Conservation (phyloP, 2,888 invertebrate species). For the Stenodera caucasica region DNA sequence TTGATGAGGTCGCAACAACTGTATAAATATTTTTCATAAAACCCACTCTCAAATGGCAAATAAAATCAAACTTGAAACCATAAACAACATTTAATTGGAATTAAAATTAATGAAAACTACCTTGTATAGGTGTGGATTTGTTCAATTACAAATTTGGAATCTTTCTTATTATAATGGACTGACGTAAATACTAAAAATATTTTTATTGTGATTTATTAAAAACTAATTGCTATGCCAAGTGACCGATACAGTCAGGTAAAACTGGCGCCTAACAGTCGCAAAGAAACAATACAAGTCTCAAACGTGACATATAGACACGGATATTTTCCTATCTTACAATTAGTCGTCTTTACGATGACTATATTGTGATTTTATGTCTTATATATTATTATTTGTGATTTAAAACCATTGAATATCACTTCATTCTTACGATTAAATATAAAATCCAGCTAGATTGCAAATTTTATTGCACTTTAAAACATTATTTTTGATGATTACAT, state of each 20-base stretch:
- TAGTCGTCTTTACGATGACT: conserved; percentile 36
- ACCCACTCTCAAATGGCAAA: background rate
- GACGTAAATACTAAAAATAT: background rate
- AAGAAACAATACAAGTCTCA: conserved; percentile 49
- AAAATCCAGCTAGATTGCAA: background rate
- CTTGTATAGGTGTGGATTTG: background rate
- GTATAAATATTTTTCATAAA: background rate
- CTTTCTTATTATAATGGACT: background rate
- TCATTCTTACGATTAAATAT: background rate
- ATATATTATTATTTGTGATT: conserved; percentile 8
- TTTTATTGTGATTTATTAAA: conserved; percentile 33
- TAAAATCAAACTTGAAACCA: background rate
- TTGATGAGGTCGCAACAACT: conserved; percentile 7
- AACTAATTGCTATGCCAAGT: conserved; percentile 53
- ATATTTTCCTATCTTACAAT: conserved; percentile 44
- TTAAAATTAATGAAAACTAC: background rate
- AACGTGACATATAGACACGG: conserved; percentile 50
- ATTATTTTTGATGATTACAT: too few species aligned
- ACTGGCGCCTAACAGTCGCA: conserved; percentile 51
- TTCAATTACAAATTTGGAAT: background rate
- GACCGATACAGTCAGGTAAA: conserved; percentile 50
- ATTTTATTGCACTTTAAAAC: background rate
- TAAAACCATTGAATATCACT: background rate
- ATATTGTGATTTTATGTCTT: conserved; percentile 31
- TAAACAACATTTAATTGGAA: background rate